Base-by-base conservation (phyloP, 1,140 invertebrate genomes). In the Calliphora vicina region DNA sequence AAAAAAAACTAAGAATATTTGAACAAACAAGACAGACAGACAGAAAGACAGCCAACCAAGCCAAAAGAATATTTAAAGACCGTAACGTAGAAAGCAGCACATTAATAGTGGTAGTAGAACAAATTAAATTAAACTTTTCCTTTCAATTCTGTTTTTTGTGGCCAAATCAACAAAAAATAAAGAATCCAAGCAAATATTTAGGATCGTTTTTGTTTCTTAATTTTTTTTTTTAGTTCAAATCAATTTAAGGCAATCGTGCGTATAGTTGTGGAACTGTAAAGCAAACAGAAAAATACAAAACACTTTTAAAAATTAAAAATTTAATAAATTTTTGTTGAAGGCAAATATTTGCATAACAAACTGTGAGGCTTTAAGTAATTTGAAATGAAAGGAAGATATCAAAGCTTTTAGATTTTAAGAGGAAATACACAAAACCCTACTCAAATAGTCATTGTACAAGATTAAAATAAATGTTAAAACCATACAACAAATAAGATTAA, bases 221-320 rank as follows among this genome's bases (percentile, higher is more conserved):
- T 61, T 61, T n/a, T 17, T 61, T n/a, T 23, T 23, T 20, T 67
- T 5, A 4, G 6, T 8, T 20, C 20, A 67, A 67, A 20, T 67
- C 45, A 50, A 50, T 67, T 20, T 10, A 67, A 67, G 61, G n/a
- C 61, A 67, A 67, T 67, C 61, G 61, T 67, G 61, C 61, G 61
- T 67, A 67, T 20, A 67, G 23, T 10, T 12, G 17, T 67, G n/a
- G 23, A 67, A 67, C n/a, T 20, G 12, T 50, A 50, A 9, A 13
- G 10, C 35, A 6, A 35, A 35, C 0, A 35, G 4, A 50, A 13
- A 23, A 10, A 67, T n/a, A n/a, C n/a, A 67, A 67, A 67, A 67
- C 61, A 67, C 61, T 67, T 67, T 67, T 23, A 67, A 67, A 67
- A 67, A 67, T 67, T 67, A 67, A 67, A 67, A 67, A 67, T 67